Base-by-base conservation (phyloP, 2,113 vertebrate species). In the Psittacara wagleri region DNA sequence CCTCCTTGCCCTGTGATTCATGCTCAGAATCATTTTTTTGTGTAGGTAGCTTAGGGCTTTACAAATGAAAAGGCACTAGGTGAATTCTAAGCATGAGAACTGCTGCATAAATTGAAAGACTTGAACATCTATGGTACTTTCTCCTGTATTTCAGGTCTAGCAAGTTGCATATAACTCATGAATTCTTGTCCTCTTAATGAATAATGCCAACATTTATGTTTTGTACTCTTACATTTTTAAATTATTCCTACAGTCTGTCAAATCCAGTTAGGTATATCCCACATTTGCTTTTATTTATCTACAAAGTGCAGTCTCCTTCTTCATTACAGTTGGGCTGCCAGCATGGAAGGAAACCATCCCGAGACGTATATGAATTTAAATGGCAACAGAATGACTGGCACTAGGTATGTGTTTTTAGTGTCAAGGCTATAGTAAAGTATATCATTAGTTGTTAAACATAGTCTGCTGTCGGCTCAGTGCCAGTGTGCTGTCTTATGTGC, bases 361-460 rank as follows among this genome's bases (percentile, higher is more conserved):
- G 85, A 96, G 94, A 97, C 3, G 3, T 95, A 94, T 94, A 91
- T 88, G 88, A 80, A 83, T 96, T 97, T 96, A 93, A 93, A 95
- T 90, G 92, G 91, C 93, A 97, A 94, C 96, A 94, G 97, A 92
- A 88, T 95, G 94, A 81, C 91, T 97, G 97, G 96, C 96, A 95
- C 73, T 43, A 68, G 96, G 33, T 95, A 29, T 27, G 66, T 97
- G 96, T 97, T 97, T 97, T 96, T 91, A 74, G 95, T 97, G 97
- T 97, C 97, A 95, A 61, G 97, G 88, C 85, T 96, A 10, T 87
- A 93, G 92, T 93, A 95, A 97, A 97, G 73, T 97, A 96, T 98
- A 96, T 95, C 96, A 96, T 96, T 95, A 93, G 94, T 96, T 95
- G 89, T 97, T 96, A 97, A 97, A 97, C 95, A 96, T 93, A 96